Base-by-base conservation (phyloP, 2,888 invertebrate genomes). In the Acholoe squamosa region DNA sequence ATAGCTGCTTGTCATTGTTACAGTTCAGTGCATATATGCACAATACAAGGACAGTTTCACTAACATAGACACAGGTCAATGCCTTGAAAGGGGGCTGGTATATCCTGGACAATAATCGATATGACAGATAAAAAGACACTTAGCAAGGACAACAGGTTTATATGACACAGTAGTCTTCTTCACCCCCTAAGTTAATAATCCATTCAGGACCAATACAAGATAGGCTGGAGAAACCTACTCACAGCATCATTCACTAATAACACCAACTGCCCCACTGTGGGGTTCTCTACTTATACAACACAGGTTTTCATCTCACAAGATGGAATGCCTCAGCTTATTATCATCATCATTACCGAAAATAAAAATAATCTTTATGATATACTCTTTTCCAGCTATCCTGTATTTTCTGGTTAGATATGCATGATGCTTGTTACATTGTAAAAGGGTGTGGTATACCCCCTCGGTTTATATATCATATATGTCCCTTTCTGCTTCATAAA, bases 291-390 rank as follows among this genome's bases (percentile, higher is more conserved):
- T 7, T 25, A 71, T 28, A 80, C 33, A 33, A 34, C 43, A 43
- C 3, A 43, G 5, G 43, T 43, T 43, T 43, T 33, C 52, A 86
- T 86, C 52, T 86, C 28, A 54, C 86, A 86, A 52, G 56, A 54
- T 86, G 86, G 86, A 86, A 86, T 86, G 86, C 52, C 86, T 86
- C 56, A 54, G 86, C 86, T 86, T 56, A 43, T 84, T n/a, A n/a
- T n/a, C n/a, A n/a, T n/a, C n/a, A n/a, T n/a, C n/a, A n/a, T n/a
- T n/a, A n/a, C 52, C 12, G 56, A 28, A 56, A 56, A 86, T 54
- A 86, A 86, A 86, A 86, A 86, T 86, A 86, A n/a, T 86, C 86
- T 19, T 54, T 28, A 16, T n/a, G n/a, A n/a, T 25, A 14, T 76
- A n/a, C 25, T 31, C 25, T 76, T 31, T 31, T 28, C 31, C 25